Percentiles rank a stretch among this genome's conserved stretches.
phyloP scores from a whole-genome alignment of 37 sponge, comb jelly and placozoan species.

The Cladorhizidae sp. region DNA sequence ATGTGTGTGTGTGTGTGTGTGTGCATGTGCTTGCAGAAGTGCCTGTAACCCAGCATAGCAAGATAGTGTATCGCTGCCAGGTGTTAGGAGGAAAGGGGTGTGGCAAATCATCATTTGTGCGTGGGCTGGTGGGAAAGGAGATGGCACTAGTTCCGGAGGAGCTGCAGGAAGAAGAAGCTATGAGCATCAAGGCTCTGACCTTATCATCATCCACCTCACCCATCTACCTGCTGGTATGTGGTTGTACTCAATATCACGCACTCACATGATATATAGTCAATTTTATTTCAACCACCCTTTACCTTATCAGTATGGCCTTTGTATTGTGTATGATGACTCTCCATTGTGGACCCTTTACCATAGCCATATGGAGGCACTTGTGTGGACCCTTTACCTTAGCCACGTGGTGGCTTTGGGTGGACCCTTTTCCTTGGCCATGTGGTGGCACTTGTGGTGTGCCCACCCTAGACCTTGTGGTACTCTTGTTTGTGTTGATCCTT shows the following conservation, averaged over 20 bases:
- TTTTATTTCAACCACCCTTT: no score
- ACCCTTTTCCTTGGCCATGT: no score
- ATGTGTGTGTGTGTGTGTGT: no score
- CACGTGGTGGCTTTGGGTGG: no score
- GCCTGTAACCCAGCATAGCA: conserved; percentile 26
- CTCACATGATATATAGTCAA: not conserved
- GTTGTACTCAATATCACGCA: not conserved
- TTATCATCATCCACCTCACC: not conserved
- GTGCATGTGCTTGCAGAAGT: conserved; percentile 49
- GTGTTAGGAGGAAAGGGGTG: conserved; percentile 67
- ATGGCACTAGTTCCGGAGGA: conserved; percentile 17
- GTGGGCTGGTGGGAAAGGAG: conserved; percentile 62
- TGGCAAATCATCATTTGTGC: conserved; percentile 68
- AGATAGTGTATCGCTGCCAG: conserved; percentile 69
- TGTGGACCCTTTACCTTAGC: no score
- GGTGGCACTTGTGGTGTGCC: no score
- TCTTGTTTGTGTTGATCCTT: no score
- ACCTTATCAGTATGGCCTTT: no score
- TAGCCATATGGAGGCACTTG: no score
- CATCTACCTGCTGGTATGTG: conserved; percentile 69
- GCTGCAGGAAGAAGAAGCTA: conserved; percentile 42
- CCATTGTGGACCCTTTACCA: no score
- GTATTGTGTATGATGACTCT: no score
- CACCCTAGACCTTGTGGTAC: no score
- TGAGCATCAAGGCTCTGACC: conserved; percentile 41